Conservation (phyloP, 2,113 vertebrate genomes). For the Callionymus lyra region DNA sequence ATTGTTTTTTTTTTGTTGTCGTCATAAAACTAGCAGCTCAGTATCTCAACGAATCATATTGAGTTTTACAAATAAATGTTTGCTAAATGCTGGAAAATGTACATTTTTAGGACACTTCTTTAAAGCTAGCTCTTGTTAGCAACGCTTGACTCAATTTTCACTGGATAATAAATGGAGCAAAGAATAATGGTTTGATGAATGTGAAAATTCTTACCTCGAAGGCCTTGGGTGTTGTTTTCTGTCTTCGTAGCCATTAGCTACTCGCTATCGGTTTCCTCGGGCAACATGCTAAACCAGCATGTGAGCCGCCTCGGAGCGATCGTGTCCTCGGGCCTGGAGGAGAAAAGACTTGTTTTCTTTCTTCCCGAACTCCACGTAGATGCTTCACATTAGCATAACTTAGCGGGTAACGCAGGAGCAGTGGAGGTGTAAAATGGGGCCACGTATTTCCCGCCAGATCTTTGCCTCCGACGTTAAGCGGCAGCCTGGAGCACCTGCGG, state of each 20-base stretch:
- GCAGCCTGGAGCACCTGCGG: slow-evolving; percentile 48
- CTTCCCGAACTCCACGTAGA: slow-evolving; percentile 54
- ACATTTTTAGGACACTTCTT: no score
- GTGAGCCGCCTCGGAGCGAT: slow-evolving; percentile 32
- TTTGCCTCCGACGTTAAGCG: slow-evolving; percentile 50
- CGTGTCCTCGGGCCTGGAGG: slow-evolving; percentile 49
- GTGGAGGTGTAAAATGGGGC: slow-evolving; percentile 63
- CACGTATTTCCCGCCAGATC: slow-evolving; percentile 48
- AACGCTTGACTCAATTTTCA: no score
- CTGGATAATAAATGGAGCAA: background rate
- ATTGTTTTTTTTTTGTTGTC: no score
- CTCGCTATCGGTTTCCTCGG: no score
- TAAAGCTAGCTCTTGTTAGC: no score
- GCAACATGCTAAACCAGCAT: slow-evolving; percentile 26
- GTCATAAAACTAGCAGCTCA: no score
- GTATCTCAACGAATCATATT: no score
- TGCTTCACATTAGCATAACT: slow-evolving; percentile 64
- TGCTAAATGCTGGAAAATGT: no score
- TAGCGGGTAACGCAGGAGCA: slow-evolving; percentile 53
- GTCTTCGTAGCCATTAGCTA: background rate
- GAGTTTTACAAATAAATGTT: no score
- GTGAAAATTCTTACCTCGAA: background rate
- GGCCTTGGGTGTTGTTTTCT: background rate
- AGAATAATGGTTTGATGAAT: background rate
- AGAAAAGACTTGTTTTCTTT: slow-evolving; percentile 49